phyloP scores from a whole-genome alignment of 2,113 vertebrate species.

The Fulmarus glacialis region DNA sequence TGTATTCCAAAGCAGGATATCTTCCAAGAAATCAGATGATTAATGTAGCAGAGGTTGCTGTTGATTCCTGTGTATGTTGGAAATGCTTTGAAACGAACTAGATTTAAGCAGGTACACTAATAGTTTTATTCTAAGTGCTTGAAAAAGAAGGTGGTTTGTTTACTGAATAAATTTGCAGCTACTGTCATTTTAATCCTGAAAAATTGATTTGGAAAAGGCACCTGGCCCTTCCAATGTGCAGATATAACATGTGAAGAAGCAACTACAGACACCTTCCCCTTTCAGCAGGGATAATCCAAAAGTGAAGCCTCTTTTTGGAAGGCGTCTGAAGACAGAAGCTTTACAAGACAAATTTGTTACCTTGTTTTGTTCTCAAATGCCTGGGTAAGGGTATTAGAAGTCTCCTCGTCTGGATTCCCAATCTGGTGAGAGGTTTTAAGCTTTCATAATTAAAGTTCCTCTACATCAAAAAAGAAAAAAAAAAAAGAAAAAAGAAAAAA shows the following conservation, averaged over 20 bases:
- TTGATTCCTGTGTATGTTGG: not conserved
- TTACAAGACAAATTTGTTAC: not conserved
- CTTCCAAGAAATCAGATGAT: constrained; percentile 21
- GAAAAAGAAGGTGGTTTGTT: not conserved
- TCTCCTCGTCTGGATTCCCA: not conserved
- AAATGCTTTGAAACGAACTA: not conserved
- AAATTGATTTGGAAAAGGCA: constrained; percentile 18
- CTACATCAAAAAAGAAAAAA: not conserved
- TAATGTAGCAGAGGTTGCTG: not conserved
- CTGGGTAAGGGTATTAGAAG: not conserved
- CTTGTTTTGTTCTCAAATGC: not conserved
- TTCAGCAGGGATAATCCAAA: not conserved
- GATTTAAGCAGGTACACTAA: not conserved
- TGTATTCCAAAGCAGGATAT: not conserved
- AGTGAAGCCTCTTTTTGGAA: not conserved
- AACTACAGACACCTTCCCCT: not conserved
- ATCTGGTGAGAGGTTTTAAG: not conserved
- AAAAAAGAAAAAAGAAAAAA: not conserved
- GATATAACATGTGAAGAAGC: not conserved
- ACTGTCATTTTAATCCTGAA: constrained; percentile 33
- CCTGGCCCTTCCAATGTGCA: not conserved
- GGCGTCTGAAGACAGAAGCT: not conserved
- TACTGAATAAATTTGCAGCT: constrained; percentile 20
- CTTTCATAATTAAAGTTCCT: not conserved
- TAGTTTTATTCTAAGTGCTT: not conserved